phyloP scores from a whole-genome alignment of 2,888 invertebrate species.

The Pantelozetes paolii region DNA sequence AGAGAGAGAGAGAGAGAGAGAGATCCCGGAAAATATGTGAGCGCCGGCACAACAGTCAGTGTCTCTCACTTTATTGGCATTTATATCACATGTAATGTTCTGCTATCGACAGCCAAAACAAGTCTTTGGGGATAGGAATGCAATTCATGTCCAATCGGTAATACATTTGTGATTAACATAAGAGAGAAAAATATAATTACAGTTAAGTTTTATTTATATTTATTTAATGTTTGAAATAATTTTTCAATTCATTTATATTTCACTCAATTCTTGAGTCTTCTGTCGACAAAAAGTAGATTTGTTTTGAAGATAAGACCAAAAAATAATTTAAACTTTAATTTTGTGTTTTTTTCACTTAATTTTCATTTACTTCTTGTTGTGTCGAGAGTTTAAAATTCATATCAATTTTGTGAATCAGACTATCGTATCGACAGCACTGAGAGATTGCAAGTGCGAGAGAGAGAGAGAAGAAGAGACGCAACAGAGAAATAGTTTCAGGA shows the following conservation, averaged over 20 bases:
- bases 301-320: not conserved
- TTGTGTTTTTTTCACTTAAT: not conserved
- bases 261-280: no score
- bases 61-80: not conserved
- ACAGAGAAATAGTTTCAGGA: not conserved
- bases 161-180: not conserved
- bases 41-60: not conserved
- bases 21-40: not conserved
- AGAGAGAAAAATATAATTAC: not conserved
- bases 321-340: not conserved
- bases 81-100: not conserved
- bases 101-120: not conserved
- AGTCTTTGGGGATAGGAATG: not conserved
- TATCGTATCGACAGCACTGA: not conserved
- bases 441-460: not conserved
- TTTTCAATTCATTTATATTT: not conserved
- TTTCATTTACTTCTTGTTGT: not conserved
- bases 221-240: not conserved
- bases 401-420: slow-evolving; percentile 12
- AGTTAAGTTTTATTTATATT: not conserved
- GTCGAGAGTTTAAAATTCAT: not conserved
- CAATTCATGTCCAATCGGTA: not conserved
- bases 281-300: not conserved
- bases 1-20: slow-evolving; percentile 14
- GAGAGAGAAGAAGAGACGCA: no score